These are phyloP conservation scores for Labrus mixtus DNA, from an alignment of 2,113 vertebrate genomes.

Conservation along the genomic window DNA sequence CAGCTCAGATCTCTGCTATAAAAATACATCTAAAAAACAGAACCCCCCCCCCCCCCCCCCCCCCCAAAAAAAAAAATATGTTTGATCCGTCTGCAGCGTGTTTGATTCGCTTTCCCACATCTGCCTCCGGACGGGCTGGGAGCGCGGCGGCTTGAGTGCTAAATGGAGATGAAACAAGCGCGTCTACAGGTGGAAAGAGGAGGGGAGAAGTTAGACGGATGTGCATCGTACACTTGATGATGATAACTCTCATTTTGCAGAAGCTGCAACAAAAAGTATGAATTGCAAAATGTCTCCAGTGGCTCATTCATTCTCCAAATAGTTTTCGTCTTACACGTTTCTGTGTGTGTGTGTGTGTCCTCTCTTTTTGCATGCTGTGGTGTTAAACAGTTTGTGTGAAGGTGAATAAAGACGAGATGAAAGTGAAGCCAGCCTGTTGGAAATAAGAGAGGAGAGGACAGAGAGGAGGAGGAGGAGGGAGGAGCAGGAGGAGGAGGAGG, in stretches of 20 bases:
- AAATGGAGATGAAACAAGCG: constrained; percentile 10
- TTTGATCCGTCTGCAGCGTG: constrained; percentile 61
- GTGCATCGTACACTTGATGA: too few species aligned
- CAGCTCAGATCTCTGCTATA: constrained; percentile 75
- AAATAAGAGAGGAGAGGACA: constrained; percentile 52
- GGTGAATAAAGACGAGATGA: constrained; percentile 55
- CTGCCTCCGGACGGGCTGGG: constrained; percentile 47
- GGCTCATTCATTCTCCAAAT: background rate
- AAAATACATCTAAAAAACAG: constrained; percentile 79
- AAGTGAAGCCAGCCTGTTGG: constrained; percentile 59
- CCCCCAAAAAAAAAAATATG: too few species aligned
- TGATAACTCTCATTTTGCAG: background rate
- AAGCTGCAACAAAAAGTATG: background rate
- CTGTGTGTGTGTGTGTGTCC: background rate
- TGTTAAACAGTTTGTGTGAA: constrained; percentile 45
- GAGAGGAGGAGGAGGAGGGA: constrained; percentile 3
- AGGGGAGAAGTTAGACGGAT: background rate
- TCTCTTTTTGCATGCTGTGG: background rate
- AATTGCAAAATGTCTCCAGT: background rate
- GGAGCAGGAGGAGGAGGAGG: background rate
- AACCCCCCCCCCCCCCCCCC: constrained; percentile 44
- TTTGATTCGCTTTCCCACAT: constrained; percentile 67
- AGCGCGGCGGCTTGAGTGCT: background rate
- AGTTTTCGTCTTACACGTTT: background rate
- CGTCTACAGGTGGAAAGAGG: constrained; percentile 29